A percentile compares a stretch with the other conserved stretches of the same genome.
These are phyloP conservation scores for Aphis craccivora DNA, from an alignment of 1,140 invertebrate genomes.

Conservation along the genomic window DNA sequence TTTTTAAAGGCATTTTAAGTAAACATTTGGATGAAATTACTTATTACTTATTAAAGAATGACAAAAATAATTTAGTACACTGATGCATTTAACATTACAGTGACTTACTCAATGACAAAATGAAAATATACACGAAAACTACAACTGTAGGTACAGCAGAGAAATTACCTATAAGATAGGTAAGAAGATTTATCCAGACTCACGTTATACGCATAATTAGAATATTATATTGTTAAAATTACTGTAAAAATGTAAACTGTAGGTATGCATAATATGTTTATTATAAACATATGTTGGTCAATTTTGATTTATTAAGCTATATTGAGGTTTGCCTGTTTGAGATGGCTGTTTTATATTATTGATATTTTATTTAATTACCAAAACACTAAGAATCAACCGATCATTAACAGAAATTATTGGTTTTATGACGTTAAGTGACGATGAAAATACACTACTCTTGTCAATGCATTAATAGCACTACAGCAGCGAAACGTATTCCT, in stretches of 20 bases:
- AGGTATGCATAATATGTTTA: not conserved
- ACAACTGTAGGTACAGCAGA: too few species aligned
- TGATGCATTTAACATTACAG: too few species aligned
- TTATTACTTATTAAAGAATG: too few species aligned
- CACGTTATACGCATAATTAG: not conserved
- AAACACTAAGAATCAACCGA: constrained; percentile 16
- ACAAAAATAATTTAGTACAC: too few species aligned
- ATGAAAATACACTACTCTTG: not conserved
- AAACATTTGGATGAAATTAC: too few species aligned
- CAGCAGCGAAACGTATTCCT: not conserved
- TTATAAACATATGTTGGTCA: not conserved
- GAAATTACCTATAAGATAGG: too few species aligned
- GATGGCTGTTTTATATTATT: constrained; percentile 16
- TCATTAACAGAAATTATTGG: not conserved
- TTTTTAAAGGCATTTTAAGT: too few species aligned
- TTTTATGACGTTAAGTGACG: not conserved
- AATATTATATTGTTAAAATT: not conserved
- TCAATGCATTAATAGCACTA: not conserved
- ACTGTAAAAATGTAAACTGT: not conserved
- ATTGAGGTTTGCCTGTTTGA: not conserved
- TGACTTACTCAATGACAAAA: too few species aligned
- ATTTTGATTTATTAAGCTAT: not conserved
- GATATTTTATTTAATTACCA: not conserved
- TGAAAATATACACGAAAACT: too few species aligned
- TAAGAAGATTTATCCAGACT: too few species aligned